phyloP scores from a whole-genome alignment of 1,140 invertebrate genomes.

The Olivierus martensii region DNA sequence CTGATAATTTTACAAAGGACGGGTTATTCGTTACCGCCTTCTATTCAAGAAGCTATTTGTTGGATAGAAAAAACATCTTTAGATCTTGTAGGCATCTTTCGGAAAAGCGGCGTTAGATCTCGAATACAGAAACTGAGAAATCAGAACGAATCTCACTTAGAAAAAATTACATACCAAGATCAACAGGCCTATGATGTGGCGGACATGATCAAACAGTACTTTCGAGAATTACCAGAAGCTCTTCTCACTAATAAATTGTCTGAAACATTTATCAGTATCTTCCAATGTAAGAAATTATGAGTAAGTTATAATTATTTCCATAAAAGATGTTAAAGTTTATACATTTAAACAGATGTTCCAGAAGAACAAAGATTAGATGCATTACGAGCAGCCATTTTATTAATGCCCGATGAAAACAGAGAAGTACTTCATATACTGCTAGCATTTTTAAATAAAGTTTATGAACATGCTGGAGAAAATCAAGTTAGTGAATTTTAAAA shows the following conservation, averaged over 20 bases:
- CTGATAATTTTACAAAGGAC: slow-evolving; percentile 66
- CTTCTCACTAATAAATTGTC: slow-evolving; percentile 86
- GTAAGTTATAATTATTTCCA: too few relatives aligned
- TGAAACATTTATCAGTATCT: slow-evolving; percentile 87
- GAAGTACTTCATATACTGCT: slow-evolving; percentile 76
- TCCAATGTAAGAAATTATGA: slow-evolving; percentile 58
- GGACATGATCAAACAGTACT: slow-evolving; percentile 90
- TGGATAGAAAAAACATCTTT: slow-evolving; percentile 70
- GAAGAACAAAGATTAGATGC: slow-evolving; percentile 64
- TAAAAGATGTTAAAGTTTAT: not conserved
- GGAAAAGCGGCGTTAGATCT: slow-evolving; percentile 79
- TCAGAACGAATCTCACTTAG: slow-evolving; percentile 50
- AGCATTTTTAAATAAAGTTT: slow-evolving; percentile 59
- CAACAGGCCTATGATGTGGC: slow-evolving; percentile 76
- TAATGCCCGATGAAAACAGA: slow-evolving; percentile 84
- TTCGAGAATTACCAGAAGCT: slow-evolving; percentile 83
- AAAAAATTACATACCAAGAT: slow-evolving; percentile 13
- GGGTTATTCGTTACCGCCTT: slow-evolving; percentile 72
- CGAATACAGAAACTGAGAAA: slow-evolving; percentile 71
- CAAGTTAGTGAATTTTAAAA: slow-evolving; percentile 24
- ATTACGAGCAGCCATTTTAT: slow-evolving; percentile 65
- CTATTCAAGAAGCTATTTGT: slow-evolving; percentile 66
- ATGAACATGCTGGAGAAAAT: slow-evolving; percentile 30
- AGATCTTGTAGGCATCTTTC: slow-evolving; percentile 82
- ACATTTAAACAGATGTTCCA: slow-evolving; percentile 56